phyloP scores from a whole-genome alignment of 2,888 invertebrate species.

The Griposia aprilina region DNA sequence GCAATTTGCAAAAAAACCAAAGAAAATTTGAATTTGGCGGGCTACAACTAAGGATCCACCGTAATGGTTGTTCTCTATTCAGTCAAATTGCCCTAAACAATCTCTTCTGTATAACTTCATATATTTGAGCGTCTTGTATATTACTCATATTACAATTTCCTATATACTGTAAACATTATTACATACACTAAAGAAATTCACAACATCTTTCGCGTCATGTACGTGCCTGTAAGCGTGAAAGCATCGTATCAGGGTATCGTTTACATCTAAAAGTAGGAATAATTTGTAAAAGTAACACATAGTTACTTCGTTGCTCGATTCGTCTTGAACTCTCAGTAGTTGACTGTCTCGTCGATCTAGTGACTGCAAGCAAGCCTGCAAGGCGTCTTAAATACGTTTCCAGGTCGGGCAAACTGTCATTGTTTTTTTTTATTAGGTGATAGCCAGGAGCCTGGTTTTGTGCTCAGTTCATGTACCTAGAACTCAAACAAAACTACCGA shows the following conservation, averaged over 20 bases:
- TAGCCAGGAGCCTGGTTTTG: too few species aligned
- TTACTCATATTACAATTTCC: conserved; percentile 11
- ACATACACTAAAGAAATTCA: conserved; percentile 20
- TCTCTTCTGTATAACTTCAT: neutral
- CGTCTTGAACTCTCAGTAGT: neutral
- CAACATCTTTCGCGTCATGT: neutral
- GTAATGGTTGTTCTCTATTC: too few species aligned
- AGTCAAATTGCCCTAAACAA: neutral
- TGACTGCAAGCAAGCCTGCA: neutral
- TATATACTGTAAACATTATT: conserved; percentile 4
- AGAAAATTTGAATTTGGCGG: too few species aligned
- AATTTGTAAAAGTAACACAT: neutral
- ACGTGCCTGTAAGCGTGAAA: conserved; percentile 11
- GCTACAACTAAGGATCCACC: too few species aligned
- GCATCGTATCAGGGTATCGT: conserved; percentile 19
- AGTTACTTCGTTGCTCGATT: neutral
- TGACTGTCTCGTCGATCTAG: neutral
- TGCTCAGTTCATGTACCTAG: too few species aligned
- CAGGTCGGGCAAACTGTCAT: neutral
- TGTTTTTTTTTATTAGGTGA: too few species aligned
- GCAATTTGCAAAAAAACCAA: too few species aligned
- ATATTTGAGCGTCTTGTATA: neutral
- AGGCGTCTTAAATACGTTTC: too few species aligned
- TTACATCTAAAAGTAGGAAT: conserved; percentile 13
- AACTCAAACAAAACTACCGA: neutral